Conservation (phyloP, 2,113 vertebrate genomes). For the Charina bottae region DNA sequence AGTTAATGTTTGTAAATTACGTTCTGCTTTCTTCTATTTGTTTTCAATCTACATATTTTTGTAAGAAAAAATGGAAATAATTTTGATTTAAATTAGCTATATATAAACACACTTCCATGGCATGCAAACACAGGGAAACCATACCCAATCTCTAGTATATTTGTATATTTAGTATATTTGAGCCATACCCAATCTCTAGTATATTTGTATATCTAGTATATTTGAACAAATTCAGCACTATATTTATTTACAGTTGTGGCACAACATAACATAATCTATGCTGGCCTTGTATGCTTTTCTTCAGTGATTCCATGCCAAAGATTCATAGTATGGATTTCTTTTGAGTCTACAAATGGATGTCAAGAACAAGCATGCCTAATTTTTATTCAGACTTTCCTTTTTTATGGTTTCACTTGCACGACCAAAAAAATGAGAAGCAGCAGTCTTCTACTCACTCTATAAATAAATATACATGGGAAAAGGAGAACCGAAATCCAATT, state of each 20-base stretch:
- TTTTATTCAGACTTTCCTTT: background rate
- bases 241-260: background rate
- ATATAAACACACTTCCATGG: background rate
- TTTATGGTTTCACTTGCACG: background rate
- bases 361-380: background rate
- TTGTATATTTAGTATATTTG: no score
- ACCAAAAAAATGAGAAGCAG: background rate
- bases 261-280: background rate
- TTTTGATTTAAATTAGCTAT: background rate
- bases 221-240: background rate
- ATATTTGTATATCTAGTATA: no score
- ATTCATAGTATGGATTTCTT: background rate
- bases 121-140: background rate
- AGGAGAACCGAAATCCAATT: constrained; percentile 5
- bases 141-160: background rate
- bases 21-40: background rate
- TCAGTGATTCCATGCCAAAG: background rate
- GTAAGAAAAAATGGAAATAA: background rate
- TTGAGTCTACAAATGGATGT: background rate
- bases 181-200: background rate
- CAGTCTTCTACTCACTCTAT: background rate
- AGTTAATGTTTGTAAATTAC: background rate
- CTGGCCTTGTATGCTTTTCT: background rate
- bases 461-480: background rate
- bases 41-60: background rate